A percentile compares a stretch with the other conserved stretches of the same genome.
phyloP scores from a whole-genome alignment of 2,888 invertebrate species.

The Megalurothrips usitatus region DNA sequence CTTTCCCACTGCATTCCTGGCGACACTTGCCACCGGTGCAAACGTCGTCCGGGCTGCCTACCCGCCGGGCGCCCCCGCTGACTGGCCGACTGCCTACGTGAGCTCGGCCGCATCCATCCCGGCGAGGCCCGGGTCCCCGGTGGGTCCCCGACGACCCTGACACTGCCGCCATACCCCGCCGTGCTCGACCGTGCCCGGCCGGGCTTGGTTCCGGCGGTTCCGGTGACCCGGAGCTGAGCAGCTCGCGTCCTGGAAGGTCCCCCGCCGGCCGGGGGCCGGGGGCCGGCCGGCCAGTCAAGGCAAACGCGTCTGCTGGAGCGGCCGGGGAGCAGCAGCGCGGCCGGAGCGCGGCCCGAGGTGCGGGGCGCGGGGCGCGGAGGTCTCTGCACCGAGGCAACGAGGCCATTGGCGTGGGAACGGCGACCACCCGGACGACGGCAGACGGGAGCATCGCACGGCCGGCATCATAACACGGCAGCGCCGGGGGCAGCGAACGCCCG shows the following conservation, averaged over 20 bases:
- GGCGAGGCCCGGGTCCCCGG: not conserved
- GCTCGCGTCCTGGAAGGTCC: not conserved
- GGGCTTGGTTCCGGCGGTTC: not conserved
- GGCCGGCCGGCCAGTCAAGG: not conserved
- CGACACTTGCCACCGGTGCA: too few species aligned
- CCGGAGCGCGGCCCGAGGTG: not conserved
- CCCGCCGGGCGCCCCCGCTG: too few species aligned
- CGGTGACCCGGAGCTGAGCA: not conserved
- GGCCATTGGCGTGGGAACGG: constrained; percentile 14
- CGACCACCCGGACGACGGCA: not conserved
- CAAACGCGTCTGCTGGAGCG: constrained; percentile 14
- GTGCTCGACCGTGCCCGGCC: not conserved
- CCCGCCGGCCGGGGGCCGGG: too few species aligned
- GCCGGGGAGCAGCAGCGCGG: not conserved
- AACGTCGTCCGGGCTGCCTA: too few species aligned
- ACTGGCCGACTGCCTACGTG: too few species aligned
- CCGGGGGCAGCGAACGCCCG: too few species aligned
- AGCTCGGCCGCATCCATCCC: too few species aligned
- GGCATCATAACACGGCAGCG: not conserved
- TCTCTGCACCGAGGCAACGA: constrained; percentile 17
- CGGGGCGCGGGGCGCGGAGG: constrained; percentile 10
- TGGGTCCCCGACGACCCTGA: too few species aligned
- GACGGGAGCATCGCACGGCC: not conserved
- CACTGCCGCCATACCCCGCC: not conserved
- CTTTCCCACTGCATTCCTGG: too few species aligned